Percentiles rank a stretch among this genome's conserved stretches.
These are phyloP conservation scores for Clupea harengus DNA, from an alignment of 2,113 vertebrate species.

Conservation along the genomic window DNA sequence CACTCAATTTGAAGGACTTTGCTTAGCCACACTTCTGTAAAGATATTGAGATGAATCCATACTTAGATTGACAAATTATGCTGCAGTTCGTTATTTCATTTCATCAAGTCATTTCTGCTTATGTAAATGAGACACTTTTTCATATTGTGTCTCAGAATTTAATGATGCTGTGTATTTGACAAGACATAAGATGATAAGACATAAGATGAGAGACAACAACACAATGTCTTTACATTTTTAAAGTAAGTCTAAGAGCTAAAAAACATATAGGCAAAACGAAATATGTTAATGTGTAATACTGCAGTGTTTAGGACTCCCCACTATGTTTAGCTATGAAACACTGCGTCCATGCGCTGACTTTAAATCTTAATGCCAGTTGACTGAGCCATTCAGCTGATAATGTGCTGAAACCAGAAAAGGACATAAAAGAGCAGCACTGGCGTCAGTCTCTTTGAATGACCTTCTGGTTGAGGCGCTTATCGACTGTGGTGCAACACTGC, in stretches of 20 bases:
- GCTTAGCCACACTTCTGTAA: neutral
- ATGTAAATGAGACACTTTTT: neutral
- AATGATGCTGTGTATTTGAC: neutral
- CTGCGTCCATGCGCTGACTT: neutral
- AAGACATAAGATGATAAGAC: neutral
- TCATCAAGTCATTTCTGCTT: neutral
- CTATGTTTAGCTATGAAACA: neutral
- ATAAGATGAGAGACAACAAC: neutral
- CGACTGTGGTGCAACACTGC: constrained; percentile 31
- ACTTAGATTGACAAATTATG: neutral
- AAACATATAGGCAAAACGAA: neutral
- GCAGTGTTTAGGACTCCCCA: neutral
- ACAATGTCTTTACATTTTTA: no score
- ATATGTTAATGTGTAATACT: neutral
- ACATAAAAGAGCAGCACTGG: constrained; percentile 38
- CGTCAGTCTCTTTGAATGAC: constrained; percentile 46
- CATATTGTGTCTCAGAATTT: neutral
- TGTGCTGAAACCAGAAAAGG: constrained; percentile 34
- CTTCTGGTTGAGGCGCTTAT: neutral
- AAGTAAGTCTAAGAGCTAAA: neutral
- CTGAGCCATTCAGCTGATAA: neutral
- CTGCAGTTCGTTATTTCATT: neutral
- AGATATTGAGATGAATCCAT: neutral
- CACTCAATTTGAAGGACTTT: neutral
- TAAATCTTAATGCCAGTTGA: neutral